Percentiles rank a stretch among this genome's conserved stretches.
Evolutionary conservation across 2,113 vertebrate species (phyloP).

Genomic region (Chiloscyllium plagiosum): DNA sequence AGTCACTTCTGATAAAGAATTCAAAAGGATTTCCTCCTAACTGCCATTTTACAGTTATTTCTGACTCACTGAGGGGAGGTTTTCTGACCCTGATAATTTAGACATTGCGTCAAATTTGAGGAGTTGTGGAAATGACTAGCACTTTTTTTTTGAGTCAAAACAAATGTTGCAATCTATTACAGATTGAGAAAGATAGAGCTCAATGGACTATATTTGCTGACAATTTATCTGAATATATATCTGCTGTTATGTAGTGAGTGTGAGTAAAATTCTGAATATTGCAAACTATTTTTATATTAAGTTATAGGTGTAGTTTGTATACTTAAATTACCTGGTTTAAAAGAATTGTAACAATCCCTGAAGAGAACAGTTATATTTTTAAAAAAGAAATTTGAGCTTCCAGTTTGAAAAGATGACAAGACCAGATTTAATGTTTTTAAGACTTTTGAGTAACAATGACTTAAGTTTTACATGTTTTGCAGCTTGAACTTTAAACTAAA

Average conservation of each 20-base stretch:
- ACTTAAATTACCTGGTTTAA: neutral
- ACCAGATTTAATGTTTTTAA: too few relatives aligned
- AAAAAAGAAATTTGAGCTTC: too few relatives aligned
- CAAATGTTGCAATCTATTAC: neutral
- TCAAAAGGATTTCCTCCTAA: neutral
- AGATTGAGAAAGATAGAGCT: neutral
- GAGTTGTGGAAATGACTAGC: neutral
- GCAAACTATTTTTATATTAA: neutral
- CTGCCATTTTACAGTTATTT: neutral
- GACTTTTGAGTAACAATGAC: too few relatives aligned
- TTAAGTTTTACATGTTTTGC: too few relatives aligned
- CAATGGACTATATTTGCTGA: neutral
- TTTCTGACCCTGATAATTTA: neutral
- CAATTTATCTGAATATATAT: neutral
- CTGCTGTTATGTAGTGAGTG: neutral
- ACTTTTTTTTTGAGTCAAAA: neutral
- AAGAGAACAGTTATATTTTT: too few relatives aligned
- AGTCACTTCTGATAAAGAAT: neutral
- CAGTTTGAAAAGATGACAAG: too few relatives aligned
- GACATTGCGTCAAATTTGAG: neutral
- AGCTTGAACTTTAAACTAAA: too few relatives aligned
- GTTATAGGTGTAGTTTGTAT: neutral
- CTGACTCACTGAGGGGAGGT: neutral
- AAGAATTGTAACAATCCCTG: neutral
- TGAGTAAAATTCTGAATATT: neutral